Base-by-base conservation (phyloP, 2,797 vertebrate genomes). In the Gymnothorax reevesii region DNA sequence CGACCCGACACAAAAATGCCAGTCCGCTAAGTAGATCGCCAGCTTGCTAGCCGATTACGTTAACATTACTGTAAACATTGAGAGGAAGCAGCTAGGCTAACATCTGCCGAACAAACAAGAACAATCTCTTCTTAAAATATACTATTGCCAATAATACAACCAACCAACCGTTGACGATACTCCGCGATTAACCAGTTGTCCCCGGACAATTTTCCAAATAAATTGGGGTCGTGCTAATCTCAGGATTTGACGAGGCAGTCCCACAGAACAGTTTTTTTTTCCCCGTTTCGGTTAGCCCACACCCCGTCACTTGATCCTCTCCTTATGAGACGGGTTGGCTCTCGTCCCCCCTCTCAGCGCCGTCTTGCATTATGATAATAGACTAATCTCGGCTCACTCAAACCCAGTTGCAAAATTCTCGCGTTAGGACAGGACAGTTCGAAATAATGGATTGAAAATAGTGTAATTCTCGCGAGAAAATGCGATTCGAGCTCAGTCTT, bases 281-380 rank as follows among this genome's bases (percentile, higher is more conserved):
- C 42, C 54, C 52, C 17, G 57, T 54, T 82, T 55, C 79, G 79
- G 49, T 82, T 82, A 42, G 33, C 33, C 33, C 33, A 22, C 79
- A 54, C 49, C 79, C 79, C 54, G 79, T 82, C 79, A 82, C 79
- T 55, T 82, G 57, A 82, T 82, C 79, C 79, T 22, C 49, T 82
- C 79, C 79, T 55, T 57, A 52, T n/a, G 54, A n/a, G 22, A 25
- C 54, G n/a, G 52, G 52, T n/a, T 57, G 79, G 52, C 49, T 54
- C 6, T 52, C n/a, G 52, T 57, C 49, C 73, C 79, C 79, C 79
- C 79, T 82, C 52, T 20, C 54, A n/a, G 20, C 49, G 4, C 52
- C 10, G 49, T 73, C 69, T 27, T 73, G 69, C 25, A 69, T 73
- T 73, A 77, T 77, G 73, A 77, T 77, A 77, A 77, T 77, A 42